A percentile compares a stretch with the other conserved stretches of the same genome.
phyloP scores from a whole-genome alignment of 2,113 vertebrate genomes.

The Poeciliopsis retropinna region DNA sequence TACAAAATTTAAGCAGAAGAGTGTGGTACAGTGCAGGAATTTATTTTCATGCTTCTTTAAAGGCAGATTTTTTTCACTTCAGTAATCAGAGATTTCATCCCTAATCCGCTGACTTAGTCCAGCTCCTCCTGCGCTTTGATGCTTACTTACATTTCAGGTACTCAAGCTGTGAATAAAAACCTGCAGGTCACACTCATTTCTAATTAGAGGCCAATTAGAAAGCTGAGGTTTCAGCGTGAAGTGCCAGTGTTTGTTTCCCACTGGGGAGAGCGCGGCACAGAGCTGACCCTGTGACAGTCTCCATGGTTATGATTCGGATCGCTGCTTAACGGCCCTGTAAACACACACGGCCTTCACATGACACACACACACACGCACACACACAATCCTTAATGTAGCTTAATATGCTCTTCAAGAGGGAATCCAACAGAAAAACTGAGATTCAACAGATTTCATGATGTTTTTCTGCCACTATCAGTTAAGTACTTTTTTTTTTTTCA shows the following conservation, averaged over 20 bases:
- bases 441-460: neutral
- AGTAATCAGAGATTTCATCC: neutral
- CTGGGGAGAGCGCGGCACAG: conserved; percentile 37
- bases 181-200: conserved; percentile 41
- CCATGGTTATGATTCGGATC: conserved; percentile 50
- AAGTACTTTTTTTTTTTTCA: neutral
- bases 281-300: conserved; percentile 44
- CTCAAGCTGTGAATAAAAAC: neutral
- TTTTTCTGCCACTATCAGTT: conserved; percentile 11
- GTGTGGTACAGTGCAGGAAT: no score
- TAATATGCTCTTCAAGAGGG: conserved; percentile 35
- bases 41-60: no score
- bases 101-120: neutral
- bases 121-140: conserved; percentile 2
- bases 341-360: conserved; percentile 63
- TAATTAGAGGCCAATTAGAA: conserved; percentile 73
- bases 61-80: neutral
- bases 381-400: conserved; percentile 8
- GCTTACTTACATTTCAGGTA: neutral
- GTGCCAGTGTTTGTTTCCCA: conserved; percentile 66
- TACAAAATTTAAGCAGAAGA: no score
- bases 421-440: conserved; percentile 44
- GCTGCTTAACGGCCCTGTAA: conserved; percentile 55
- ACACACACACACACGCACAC: conserved; percentile 43
- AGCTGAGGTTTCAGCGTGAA: conserved; percentile 52